Percentiles rank a stretch among this genome's conserved stretches.
These are phyloP conservation scores for Neodon shergylaensis DNA, from an alignment of 2,113 vertebrate species.

Conservation along the genomic window DNA sequence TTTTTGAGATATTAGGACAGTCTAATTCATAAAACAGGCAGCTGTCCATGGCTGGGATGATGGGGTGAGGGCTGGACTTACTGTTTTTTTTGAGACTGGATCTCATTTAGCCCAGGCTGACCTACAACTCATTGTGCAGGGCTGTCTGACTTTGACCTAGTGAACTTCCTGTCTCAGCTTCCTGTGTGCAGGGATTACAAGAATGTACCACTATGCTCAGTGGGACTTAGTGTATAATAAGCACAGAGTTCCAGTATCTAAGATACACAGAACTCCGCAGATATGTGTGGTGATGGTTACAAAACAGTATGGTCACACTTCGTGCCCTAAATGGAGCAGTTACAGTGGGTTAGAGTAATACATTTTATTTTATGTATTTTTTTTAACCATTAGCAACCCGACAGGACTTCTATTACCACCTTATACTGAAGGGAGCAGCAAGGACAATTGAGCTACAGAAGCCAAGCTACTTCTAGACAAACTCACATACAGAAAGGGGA, in stretches of 20 bases:
- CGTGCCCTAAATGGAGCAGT: not conserved
- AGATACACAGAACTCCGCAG: not conserved
- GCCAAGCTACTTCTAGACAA: not conserved
- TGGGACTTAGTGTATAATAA: not conserved
- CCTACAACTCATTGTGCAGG: not conserved
- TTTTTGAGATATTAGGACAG: not conserved
- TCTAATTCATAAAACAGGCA: not conserved
- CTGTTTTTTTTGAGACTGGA: not conserved
- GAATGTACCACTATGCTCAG: not conserved
- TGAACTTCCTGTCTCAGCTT: not conserved
- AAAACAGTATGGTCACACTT: not conserved
- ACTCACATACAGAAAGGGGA: not conserved
- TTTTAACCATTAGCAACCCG: not conserved
- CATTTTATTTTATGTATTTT: not conserved
- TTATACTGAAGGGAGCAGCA: not conserved
- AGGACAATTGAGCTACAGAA: not conserved
- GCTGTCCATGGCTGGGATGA: no score
- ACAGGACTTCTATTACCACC: not conserved
- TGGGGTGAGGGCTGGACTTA: no score
- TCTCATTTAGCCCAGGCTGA: not conserved
- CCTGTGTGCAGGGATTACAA: not conserved
- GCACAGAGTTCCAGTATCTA: not conserved
- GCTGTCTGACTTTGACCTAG: not conserved
- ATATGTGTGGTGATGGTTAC: not conserved
- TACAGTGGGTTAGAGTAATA: not conserved